Percentiles rank a stretch among this genome's conserved stretches.
phyloP scores from a whole-genome alignment of 2,797 vertebrate genomes.

The Limosa lapponica region DNA sequence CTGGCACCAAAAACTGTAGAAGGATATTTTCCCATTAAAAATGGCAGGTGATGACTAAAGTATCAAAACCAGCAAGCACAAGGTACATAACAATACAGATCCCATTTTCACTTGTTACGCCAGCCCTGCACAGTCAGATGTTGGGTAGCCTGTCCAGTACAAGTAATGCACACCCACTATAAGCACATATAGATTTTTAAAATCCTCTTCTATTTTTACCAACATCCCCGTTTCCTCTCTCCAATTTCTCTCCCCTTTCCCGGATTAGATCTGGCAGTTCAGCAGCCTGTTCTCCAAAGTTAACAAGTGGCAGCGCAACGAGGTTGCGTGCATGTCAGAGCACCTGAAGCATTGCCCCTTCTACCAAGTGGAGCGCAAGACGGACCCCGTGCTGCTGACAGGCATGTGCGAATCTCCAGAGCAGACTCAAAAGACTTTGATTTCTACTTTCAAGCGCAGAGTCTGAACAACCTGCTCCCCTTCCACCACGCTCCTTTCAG shows the following conservation, averaged over 20 bases:
- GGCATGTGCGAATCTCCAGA: conserved; percentile 80
- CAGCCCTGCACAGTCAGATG: background rate
- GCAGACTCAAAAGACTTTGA: conserved; percentile 74
- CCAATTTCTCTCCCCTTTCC: background rate
- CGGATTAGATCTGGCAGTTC: conserved; percentile 90
- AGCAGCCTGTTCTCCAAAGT: conserved; percentile 91
- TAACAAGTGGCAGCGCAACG: conserved; percentile 85
- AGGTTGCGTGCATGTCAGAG: conserved; percentile 85
- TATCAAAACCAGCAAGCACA: background rate
- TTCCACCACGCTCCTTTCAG: background rate
- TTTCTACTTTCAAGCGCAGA: conserved; percentile 73
- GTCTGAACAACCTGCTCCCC: background rate
- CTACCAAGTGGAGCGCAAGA: conserved; percentile 83
- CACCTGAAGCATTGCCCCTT: conserved; percentile 92
- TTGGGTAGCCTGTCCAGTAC: background rate
- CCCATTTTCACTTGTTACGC: background rate
- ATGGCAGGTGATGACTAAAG: background rate
- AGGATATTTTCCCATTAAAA: background rate
- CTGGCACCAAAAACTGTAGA: background rate
- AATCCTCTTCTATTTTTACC: background rate
- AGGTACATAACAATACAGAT: background rate
- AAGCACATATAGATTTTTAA: rapidly evolving
- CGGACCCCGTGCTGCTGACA: conserved; percentile 83
- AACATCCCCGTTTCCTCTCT: background rate
- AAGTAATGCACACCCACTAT: background rate